These are phyloP conservation scores for Parazoanthus darwini DNA, from an alignment of 92 coral and sea anemone genomes.

Conservation along the genomic window DNA sequence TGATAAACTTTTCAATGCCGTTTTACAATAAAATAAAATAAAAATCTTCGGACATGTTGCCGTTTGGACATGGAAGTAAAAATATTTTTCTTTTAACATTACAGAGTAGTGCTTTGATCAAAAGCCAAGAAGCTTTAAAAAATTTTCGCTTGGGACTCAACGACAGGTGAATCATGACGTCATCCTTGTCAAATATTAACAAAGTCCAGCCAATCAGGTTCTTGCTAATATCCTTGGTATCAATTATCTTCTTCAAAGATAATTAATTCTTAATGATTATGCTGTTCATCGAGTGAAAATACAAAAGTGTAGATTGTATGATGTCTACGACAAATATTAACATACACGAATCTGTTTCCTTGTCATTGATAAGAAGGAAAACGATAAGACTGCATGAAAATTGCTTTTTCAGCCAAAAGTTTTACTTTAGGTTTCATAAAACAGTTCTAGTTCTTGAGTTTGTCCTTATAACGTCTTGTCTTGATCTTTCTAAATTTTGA, in stretches of 20 bases:
- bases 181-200: not conserved
- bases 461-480: too few relatives aligned
- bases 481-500: too few relatives aligned
- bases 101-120: not conserved
- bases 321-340: not conserved
- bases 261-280: conserved; percentile 13
- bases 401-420: not conserved
- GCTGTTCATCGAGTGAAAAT: not conserved
- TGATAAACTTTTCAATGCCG: not conserved
- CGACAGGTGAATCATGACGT: conserved; percentile 1
- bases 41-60: too few relatives aligned
- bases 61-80: too few relatives aligned
- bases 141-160: not conserved
- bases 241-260: not conserved
- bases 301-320: not conserved
- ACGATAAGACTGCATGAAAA: not conserved
- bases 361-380: not conserved
- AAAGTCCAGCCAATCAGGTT: not conserved
- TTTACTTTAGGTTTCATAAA: too few relatives aligned
- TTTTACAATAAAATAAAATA: not conserved
- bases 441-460: not conserved
- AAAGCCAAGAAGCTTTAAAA: not conserved
- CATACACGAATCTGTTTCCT: not conserved
- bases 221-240: not conserved
- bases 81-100: too few relatives aligned